These are phyloP conservation scores for Atractosteus spatula DNA, from an alignment of 2,113 vertebrate species.

Conservation along the genomic window DNA sequence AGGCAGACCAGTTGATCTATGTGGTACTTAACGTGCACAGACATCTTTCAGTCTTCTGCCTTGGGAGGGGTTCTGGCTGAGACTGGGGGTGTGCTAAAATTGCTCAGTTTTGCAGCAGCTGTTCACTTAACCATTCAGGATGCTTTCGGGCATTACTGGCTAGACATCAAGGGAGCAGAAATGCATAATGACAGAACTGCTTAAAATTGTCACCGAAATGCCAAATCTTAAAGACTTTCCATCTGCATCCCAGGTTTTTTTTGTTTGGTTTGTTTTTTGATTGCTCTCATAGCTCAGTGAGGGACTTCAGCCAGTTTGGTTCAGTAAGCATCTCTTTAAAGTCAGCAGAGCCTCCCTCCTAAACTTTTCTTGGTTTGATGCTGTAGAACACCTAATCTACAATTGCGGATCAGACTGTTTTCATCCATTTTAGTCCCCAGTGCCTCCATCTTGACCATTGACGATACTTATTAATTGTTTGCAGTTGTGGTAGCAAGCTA, in stretches of 20 bases:
- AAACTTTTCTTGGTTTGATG: not conserved
- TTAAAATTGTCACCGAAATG: slow-evolving; percentile 19
- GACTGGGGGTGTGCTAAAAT: not conserved
- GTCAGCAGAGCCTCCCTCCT: not conserved
- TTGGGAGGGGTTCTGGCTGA: not conserved
- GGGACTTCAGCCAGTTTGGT: not conserved
- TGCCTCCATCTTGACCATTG: too few relatives aligned
- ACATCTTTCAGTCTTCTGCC: not conserved
- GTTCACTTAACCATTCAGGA: slow-evolving; percentile 6
- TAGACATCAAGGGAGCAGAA: slow-evolving; percentile 4
- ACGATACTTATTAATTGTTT: too few relatives aligned
- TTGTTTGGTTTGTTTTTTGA: not conserved
- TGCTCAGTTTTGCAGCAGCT: not conserved
- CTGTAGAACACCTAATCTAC: too few relatives aligned
- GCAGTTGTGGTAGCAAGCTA: too few relatives aligned
- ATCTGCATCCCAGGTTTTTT: not conserved
- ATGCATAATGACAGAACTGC: slow-evolving; percentile 24
- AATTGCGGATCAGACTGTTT: too few relatives aligned
- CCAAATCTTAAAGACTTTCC: not conserved
- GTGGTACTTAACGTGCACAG: slow-evolving; percentile 1
- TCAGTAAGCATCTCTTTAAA: not conserved
- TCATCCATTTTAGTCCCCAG: too few relatives aligned
- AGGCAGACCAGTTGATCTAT: slow-evolving; percentile 18
- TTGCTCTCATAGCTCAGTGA: not conserved
- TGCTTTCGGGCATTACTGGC: not conserved